Conservation (phyloP, 2,888 invertebrate genomes). For the Lissocephala sabroskyi region DNA sequence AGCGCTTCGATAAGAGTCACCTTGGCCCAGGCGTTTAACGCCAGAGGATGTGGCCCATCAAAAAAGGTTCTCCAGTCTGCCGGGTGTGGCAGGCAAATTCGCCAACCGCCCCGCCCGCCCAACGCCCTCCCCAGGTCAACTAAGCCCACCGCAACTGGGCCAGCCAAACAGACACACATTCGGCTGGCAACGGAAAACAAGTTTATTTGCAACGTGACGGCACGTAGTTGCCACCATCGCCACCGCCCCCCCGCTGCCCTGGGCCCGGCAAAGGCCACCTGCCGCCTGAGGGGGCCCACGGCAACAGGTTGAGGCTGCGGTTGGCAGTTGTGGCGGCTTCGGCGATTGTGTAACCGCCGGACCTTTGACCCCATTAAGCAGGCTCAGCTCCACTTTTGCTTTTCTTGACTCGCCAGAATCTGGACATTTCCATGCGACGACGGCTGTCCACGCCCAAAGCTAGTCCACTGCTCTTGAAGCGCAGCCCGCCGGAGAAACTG, state of each 20-base stretch:
- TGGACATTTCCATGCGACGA: slow-evolving; percentile 81
- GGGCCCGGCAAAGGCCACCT: slow-evolving; percentile 49
- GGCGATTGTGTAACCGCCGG: slow-evolving; percentile 3
- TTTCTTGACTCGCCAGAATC: slow-evolving; percentile 36
- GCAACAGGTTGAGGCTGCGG: slow-evolving; percentile 39
- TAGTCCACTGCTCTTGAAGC: slow-evolving; percentile 77
- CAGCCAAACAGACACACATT: slow-evolving; percentile 12
- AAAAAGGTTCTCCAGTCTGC: background rate
- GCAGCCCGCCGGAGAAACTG: slow-evolving; percentile 74
- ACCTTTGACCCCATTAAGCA: slow-evolving; percentile 42
- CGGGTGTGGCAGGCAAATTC: too few species aligned
- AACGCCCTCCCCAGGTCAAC: too few species aligned
- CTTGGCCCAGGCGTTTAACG: slow-evolving; percentile 21
- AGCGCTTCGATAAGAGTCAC: slow-evolving; percentile 12
- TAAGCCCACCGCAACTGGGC: slow-evolving; percentile 28
- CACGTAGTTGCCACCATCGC: too few species aligned
- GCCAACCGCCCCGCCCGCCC: too few species aligned
- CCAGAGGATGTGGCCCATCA: slow-evolving; percentile 40
- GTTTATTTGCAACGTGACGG: slow-evolving; percentile 42
- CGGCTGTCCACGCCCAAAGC: slow-evolving; percentile 84
- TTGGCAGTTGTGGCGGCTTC: slow-evolving; percentile 9
- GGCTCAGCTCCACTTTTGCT: slow-evolving; percentile 14
- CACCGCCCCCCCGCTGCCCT: slow-evolving; percentile 28
- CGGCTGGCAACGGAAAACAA: slow-evolving; percentile 32
- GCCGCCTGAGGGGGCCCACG: slow-evolving; percentile 48